Conservation (phyloP, 2,888 invertebrate species). For the Pterostichus madidus region DNA sequence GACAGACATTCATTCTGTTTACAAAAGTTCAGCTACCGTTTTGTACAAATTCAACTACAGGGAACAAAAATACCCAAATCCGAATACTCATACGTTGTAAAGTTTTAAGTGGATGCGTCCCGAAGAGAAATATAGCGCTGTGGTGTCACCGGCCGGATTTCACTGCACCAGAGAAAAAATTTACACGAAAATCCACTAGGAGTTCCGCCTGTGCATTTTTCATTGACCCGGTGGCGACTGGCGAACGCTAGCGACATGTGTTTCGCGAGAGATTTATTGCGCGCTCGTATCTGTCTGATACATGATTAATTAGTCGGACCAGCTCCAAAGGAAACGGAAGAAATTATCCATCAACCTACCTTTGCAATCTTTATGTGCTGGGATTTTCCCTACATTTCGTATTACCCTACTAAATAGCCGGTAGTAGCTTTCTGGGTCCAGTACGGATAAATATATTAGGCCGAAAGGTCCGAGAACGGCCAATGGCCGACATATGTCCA, state of each 20-base stretch:
- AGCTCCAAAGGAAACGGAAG: slow-evolving; percentile 6
- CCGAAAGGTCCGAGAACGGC: too few relatives aligned
- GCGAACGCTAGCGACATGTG: slow-evolving; percentile 35
- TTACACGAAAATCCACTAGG: slow-evolving; percentile 64
- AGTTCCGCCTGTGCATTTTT: slow-evolving; percentile 54
- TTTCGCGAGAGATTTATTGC: slow-evolving; percentile 57
- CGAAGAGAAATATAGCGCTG: slow-evolving; percentile 37
- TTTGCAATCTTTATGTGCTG: slow-evolving; percentile 3
- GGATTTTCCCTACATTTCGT: too few relatives aligned
- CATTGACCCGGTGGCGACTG: slow-evolving; percentile 26
- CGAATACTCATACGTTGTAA: slow-evolving; percentile 47
- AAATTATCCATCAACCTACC: slow-evolving; percentile 23
- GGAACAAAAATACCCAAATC: not conserved
- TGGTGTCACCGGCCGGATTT: slow-evolving; percentile 1
- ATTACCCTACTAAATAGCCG: too few relatives aligned
- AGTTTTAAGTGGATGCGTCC: slow-evolving; percentile 39
- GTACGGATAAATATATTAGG: too few relatives aligned
- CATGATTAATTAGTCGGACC: slow-evolving; percentile 57
- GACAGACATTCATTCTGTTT: slow-evolving; percentile 32
- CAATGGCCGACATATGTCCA: too few relatives aligned
- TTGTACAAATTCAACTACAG: slow-evolving; percentile 17
- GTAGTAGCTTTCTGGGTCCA: too few relatives aligned
- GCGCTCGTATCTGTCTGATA: slow-evolving; percentile 57
- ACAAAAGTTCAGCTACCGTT: slow-evolving; percentile 34
- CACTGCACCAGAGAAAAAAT: slow-evolving; percentile 44